A percentile compares a stretch with the other conserved stretches of the same genome.
Conservation (phyloP, 2,113 vertebrate genomes). For the Turdus rufiventris region DNA sequence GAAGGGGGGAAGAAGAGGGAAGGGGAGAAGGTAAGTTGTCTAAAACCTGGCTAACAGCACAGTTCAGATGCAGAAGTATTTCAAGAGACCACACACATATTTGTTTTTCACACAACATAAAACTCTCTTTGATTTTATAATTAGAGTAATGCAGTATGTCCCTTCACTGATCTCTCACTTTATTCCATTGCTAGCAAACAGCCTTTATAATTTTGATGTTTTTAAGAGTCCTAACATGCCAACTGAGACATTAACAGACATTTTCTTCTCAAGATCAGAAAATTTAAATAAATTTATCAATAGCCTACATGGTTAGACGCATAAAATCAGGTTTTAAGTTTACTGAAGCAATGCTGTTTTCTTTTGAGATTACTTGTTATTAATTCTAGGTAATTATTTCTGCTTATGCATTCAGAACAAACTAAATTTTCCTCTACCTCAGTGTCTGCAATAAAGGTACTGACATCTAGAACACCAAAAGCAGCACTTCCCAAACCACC, state of each 20-base stretch:
- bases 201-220: neutral
- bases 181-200: neutral
- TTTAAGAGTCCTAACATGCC: neutral
- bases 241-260: neutral
- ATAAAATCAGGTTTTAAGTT: neutral
- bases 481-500: neutral
- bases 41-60: neutral
- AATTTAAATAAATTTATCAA: neutral
- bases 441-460: neutral
- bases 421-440: neutral
- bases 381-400: neutral
- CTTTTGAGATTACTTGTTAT: neutral
- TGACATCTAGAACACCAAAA: neutral
- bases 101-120: neutral
- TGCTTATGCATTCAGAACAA: neutral
- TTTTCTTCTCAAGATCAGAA: neutral
- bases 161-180: neutral
- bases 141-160: neutral
- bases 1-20: neutral
- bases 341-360: neutral
- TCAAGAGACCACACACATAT: fast-evolving
- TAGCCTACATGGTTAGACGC: neutral
- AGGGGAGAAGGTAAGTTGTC: neutral
- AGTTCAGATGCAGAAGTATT: neutral
- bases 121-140: neutral